These are phyloP conservation scores for Saccostrea glomerata DNA, from an alignment of 1,140 invertebrate genomes.

Conservation along the genomic window DNA sequence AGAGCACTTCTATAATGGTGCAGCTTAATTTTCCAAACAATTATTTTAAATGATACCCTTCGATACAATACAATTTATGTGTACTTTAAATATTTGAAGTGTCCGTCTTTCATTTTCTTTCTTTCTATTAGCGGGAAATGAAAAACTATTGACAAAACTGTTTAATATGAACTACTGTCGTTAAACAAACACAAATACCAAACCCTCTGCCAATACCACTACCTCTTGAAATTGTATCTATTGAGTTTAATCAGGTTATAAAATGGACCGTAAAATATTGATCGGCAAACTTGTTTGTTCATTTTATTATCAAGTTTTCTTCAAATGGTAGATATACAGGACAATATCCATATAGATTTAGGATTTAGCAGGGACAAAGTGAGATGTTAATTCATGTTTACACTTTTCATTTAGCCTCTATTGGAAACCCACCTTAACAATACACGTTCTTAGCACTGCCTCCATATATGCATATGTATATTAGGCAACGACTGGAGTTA, in stretches of 20 bases:
- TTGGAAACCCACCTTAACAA: no score
- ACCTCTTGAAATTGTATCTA: conserved; percentile 7
- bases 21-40: neutral
- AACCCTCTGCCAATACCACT: neutral
- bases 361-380: conserved; percentile 14
- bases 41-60: conserved; percentile 10
- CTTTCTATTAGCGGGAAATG: neutral
- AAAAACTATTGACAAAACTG: conserved; percentile 31
- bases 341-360: conserved; percentile 8
- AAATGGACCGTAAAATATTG: neutral
- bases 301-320: conserved; percentile 1
- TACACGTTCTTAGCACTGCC: no score
- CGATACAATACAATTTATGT: neutral
- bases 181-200: conserved; percentile 1
- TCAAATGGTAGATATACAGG: neutral
- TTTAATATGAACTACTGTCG: conserved; percentile 17
- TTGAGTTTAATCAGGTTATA: conserved; percentile 10
- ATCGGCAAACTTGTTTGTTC: neutral
- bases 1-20: neutral
- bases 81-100: conserved; percentile 20
- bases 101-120: neutral
- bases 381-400: neutral
- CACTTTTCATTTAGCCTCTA: neutral
- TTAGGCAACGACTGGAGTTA: no score
- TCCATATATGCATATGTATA: no score